Conservation (phyloP, 2,113 vertebrate genomes). For the Vireo altiloquus region DNA sequence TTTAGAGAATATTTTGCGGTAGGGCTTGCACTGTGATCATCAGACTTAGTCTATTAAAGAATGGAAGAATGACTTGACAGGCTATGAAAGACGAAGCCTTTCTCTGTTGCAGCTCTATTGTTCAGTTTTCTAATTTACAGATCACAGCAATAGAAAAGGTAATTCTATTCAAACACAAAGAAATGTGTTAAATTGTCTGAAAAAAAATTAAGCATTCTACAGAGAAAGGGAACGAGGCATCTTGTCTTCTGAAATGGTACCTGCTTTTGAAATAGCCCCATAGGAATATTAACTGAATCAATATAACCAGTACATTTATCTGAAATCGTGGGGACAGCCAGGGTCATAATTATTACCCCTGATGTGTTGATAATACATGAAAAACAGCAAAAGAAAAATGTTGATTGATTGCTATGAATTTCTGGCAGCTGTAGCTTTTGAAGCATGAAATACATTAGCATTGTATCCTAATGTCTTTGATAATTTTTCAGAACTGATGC, state of each 20-base stretch:
- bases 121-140: constrained; percentile 37
- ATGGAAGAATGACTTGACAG: neutral
- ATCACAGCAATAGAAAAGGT: constrained; percentile 6
- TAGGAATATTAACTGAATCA: constrained; percentile 50
- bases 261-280: neutral
- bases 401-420: constrained; percentile 60
- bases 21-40: neutral
- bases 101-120: neutral
- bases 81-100: neutral
- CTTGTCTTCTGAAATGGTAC: constrained; percentile 34
- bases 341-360: constrained; percentile 33
- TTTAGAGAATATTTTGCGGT: neutral
- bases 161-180: constrained; percentile 45
- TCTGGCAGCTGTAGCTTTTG: constrained; percentile 61
- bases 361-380: neutral
- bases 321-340: neutral
- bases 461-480: constrained; percentile 49
- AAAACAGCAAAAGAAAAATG: constrained; percentile 27
- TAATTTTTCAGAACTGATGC: constrained; percentile 55
- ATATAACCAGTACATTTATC: constrained; percentile 11
- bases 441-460: constrained; percentile 67
- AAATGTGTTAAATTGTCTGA: constrained; percentile 38
- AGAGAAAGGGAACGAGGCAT: neutral
- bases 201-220: neutral
- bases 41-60: neutral